phyloP scores from a whole-genome alignment of 2,113 vertebrate genomes.

The Clinocottus analis region DNA sequence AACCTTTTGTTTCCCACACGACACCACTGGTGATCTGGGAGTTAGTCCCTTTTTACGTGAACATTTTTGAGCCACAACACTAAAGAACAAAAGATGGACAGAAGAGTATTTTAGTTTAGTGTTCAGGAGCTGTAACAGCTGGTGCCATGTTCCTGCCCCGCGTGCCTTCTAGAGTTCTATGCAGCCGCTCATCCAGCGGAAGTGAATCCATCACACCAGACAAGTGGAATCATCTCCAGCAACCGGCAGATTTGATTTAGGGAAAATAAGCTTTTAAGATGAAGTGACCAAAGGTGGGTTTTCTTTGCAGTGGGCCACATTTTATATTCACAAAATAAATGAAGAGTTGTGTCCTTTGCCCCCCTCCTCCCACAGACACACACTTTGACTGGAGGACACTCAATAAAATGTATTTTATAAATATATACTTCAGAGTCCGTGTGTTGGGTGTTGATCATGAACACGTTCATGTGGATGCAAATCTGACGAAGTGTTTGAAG shows the following conservation, averaged over 20 bases:
- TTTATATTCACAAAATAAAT: constrained; percentile 1
- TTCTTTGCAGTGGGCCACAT: constrained; percentile 13
- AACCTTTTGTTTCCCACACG: constrained; percentile 2
- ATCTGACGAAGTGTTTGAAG: neutral
- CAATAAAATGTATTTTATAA: constrained; percentile 64
- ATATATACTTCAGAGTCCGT: constrained; percentile 28
- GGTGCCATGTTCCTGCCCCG: neutral
- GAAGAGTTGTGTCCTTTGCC: neutral
- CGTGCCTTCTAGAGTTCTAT: constrained; percentile 59
- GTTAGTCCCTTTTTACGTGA: neutral
- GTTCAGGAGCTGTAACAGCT: neutral
- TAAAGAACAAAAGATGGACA: neutral
- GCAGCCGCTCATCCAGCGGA: constrained; percentile 8
- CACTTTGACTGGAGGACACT: neutral
- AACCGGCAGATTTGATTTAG: neutral
- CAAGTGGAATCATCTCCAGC: neutral
- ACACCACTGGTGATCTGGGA: neutral
- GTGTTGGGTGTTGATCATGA: neutral
- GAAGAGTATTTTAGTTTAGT: neutral
- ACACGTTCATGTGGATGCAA: neutral
- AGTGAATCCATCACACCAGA: neutral
- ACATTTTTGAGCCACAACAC: neutral
- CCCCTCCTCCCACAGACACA: neutral
- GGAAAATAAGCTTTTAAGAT: constrained; percentile 5
- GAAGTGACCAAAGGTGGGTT: neutral